These are phyloP conservation scores for Antheraea assamensis DNA, from an alignment of 2,888 invertebrate genomes.

Conservation along the genomic window DNA sequence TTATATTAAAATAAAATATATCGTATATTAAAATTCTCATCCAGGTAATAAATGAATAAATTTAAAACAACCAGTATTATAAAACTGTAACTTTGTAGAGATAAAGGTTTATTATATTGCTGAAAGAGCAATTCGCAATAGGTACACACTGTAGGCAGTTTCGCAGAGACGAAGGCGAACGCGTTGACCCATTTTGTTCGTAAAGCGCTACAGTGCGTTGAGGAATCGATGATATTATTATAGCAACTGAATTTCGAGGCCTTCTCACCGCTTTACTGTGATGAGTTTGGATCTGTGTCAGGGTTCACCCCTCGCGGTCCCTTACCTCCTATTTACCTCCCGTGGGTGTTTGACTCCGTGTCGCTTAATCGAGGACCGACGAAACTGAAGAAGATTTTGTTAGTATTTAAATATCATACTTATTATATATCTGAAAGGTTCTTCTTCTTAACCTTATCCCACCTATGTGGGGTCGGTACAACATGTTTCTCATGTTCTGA, in stretches of 20 bases:
- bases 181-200: conserved; percentile 77
- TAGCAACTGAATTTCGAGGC: conserved; percentile 75
- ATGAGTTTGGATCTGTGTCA: conserved; percentile 80
- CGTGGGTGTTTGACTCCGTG: conserved; percentile 55
- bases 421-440: conserved; percentile 48
- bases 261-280: conserved; percentile 66
- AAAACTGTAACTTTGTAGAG: not conserved
- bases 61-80: not conserved
- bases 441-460: too few species aligned
- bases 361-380: conserved; percentile 62
- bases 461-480: too few species aligned
- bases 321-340: conserved; percentile 58
- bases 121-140: conserved; percentile 72
- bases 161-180: conserved; percentile 55
- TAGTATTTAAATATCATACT: conserved; percentile 53
- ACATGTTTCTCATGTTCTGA: too few species aligned
- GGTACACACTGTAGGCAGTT: conserved; percentile 69
- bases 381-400: conserved; percentile 69
- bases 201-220: conserved; percentile 63
- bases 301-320: conserved; percentile 70
- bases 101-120: conserved; percentile 53
- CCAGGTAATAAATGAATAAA: not conserved
- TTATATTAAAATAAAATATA: not conserved
- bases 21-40: not conserved
- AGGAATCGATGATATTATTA: conserved; percentile 74